Evolutionary conservation across 2,113 vertebrate species (phyloP), one percentile per base, ranked within the genome.

Genomic region (Sula dactylatra): DNA sequence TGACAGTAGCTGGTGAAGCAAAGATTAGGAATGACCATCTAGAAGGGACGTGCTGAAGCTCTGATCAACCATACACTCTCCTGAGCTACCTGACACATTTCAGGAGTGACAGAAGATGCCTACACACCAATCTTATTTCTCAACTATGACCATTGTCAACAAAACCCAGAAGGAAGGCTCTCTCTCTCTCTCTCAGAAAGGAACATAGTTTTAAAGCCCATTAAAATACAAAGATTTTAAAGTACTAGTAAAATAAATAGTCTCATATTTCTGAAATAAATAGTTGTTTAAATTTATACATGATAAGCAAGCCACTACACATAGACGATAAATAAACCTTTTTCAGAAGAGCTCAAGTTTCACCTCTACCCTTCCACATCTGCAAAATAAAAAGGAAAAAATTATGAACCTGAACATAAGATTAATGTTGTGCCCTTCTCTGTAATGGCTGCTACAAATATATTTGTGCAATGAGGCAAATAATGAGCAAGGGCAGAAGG

Each of bases 111-210:
- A 62, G 80, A 80, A 44, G 40, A 54, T 62, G 34, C 11, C 34
- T 3, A 10, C 27, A 65, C 24, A 65, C 6, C 26, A 47, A 27
- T 42, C 24, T 29, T 61, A 44, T 27, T 72, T 69, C 66, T 61
- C 36, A 67, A 72, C 45, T 61, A 45, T 14, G 13, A 86, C 16
- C 9, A 21, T 2, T 69, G 21, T 26, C 49, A 77, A 47, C 4
- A n/a, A n/a, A 40, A 52, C 3, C 25, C 44, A 42, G 71, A 81
- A 59, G n/a, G 14, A 90, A 94, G 40, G 13, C 16, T 6, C 44
- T 24, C 2, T 0, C 0, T 6, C 25, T 2, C 31, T 36, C 38
- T 45, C 44, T 78, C 34, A 47, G 25, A 81, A 77, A 54, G 3
- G 27, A 85, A 52, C 0, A 0, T 6, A 26, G 16, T 40, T 89